Evolutionary conservation across 2,113 vertebrate species (phyloP), one percentile per base, ranked within the genome.

Genomic region (human (Homo sapiens)): DNA sequence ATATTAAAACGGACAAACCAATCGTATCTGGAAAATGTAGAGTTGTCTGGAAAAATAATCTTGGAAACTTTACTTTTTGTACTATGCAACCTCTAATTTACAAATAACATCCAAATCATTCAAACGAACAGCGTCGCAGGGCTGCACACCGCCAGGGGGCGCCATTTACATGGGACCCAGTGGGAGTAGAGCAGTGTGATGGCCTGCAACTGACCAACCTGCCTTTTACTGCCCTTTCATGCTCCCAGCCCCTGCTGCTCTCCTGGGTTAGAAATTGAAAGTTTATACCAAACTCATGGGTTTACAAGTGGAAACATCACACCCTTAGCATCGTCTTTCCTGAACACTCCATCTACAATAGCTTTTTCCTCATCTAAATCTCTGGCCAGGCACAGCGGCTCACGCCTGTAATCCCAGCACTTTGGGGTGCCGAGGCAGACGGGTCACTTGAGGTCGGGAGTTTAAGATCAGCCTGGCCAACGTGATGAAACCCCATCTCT

Each of bases 1-100:
- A 89, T 94, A 86, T 70, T 90, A 84, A 90, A 97, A 76, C 30
- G 50, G 48, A 10, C 95, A 80, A 92, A 81, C 8, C 32, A 70
- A 52, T 90, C 12, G 0, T 50, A 92, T 93, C 70, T 90, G 72
- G 89, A 83, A 93, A 93, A 90, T 75, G 23, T 73, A 73, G 91
- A 85, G 52, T 96, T 84, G 2, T 94, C 95, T 82, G 52, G 70
- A 87, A 90, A 92, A 38, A 45, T 78, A 40, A 48, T 50, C 89
- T 75, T 80, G 48, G 81, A 93, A 87, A 78, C 35, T 88, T 88
- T 70, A 68, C 66, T 85, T 92, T 83, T 84, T 40, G 57, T 50
- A 50, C 22, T 30, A 8, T 73, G 55, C 25, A 55, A 52, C 32
- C 68, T 89, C 32, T 66, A 82, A 25, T 64, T 73, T 92, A 18